These are phyloP conservation scores for Amblyornis subalaris DNA, from an alignment of 2,113 vertebrate species.

Conservation along the genomic window DNA sequence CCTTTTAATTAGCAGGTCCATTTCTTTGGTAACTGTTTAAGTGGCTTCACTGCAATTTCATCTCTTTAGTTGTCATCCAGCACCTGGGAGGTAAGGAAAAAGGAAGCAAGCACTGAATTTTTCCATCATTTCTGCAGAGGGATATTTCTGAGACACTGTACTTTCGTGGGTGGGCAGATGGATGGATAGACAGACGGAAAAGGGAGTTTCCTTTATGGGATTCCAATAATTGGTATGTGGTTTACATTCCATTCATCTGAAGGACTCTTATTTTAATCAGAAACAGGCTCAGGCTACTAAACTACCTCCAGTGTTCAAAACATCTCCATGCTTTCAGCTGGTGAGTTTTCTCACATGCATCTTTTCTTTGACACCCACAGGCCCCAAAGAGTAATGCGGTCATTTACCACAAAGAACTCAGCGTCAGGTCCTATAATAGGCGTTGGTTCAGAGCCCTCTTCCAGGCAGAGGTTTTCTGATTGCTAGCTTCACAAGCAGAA, in stretches of 20 bases:
- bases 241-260: constrained; percentile 68
- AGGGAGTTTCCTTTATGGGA: constrained; percentile 69
- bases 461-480: constrained; percentile 11
- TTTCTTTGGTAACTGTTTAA: constrained; percentile 50
- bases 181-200: constrained; percentile 64
- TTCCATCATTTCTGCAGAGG: constrained; percentile 41
- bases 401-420: constrained; percentile 7
- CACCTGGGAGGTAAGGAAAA: constrained; percentile 35
- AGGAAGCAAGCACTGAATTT: constrained; percentile 4
- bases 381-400: constrained; percentile 11
- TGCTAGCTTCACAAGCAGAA: neutral
- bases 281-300: constrained; percentile 61
- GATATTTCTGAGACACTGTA: constrained; percentile 35
- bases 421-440: neutral
- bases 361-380: constrained; percentile 35
- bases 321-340: neutral
- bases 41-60: constrained; percentile 29
- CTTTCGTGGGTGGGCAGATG: constrained; percentile 52
- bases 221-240: constrained; percentile 69
- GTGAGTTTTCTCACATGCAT: constrained; percentile 18
- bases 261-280: constrained; percentile 56
- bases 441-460: neutral
- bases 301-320: constrained; percentile 48
- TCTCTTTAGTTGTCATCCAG: constrained; percentile 29
- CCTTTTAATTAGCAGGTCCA: constrained; percentile 31